Percentiles rank a stretch among this genome's conserved stretches.
phyloP scores from a whole-genome alignment of 2,888 invertebrate species.

The Euclidia mi region DNA sequence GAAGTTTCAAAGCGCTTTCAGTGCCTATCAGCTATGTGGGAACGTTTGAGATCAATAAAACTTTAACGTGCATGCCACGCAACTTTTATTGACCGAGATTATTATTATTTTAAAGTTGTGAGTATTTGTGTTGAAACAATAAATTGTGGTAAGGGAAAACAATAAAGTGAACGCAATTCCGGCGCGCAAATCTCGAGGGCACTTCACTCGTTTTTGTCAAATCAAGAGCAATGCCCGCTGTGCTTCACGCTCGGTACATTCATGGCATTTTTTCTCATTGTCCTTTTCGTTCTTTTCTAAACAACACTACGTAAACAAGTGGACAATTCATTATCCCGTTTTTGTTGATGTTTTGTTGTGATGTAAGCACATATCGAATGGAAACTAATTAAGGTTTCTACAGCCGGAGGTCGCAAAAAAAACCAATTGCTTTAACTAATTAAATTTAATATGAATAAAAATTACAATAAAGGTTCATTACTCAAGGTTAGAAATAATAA shows the following conservation, averaged over 20 bases:
- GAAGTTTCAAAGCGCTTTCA: conserved; percentile 25
- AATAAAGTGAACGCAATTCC: too few relatives aligned
- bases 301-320: conserved; percentile 4
- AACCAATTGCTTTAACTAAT: too few relatives aligned
- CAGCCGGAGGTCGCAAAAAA: too few relatives aligned
- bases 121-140: conserved; percentile 51
- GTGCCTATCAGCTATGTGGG: conserved; percentile 18
- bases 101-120: conserved; percentile 34
- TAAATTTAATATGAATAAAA: too few relatives aligned
- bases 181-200: too few relatives aligned
- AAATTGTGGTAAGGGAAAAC: conserved; percentile 62
- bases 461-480: too few relatives aligned
- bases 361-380: too few relatives aligned
- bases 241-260: conserved; percentile 53
- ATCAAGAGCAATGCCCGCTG: too few relatives aligned
- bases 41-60: conserved; percentile 44
- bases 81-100: conserved; percentile 29
- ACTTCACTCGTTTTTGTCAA: too few relatives aligned
- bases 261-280: conserved; percentile 51
- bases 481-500: too few relatives aligned
- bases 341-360: too few relatives aligned
- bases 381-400: too few relatives aligned
- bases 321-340: not conserved
- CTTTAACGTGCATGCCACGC: conserved; percentile 35
- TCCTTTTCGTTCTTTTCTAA: conserved; percentile 30